Evolutionary conservation across 2,113 vertebrate genomes (phyloP).

Genomic region (Isurus oxyrinchus): DNA sequence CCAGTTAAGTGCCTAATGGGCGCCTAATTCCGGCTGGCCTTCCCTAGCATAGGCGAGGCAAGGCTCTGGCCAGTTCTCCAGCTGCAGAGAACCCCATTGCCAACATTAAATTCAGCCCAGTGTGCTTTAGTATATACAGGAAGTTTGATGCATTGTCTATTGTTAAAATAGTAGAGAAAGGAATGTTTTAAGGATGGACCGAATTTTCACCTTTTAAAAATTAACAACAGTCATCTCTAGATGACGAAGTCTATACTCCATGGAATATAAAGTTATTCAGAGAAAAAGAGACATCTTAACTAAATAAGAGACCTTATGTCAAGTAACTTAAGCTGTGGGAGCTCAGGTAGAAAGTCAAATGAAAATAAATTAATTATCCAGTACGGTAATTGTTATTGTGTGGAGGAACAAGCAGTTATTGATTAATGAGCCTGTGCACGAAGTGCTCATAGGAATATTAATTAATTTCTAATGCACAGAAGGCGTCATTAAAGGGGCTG

Average conservation of each 20-base stretch:
- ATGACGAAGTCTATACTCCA: background rate
- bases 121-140: background rate
- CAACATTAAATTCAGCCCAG: background rate
- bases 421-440: conserved; percentile 73
- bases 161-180: background rate
- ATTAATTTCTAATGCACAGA: conserved; percentile 63
- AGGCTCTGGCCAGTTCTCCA: too few species aligned
- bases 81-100: background rate
- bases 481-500: conserved; percentile 71
- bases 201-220: background rate
- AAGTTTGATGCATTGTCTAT: background rate
- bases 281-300: conserved; percentile 15
- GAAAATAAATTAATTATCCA: conserved; percentile 71
- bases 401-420: conserved; percentile 65
- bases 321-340: conserved; percentile 65
- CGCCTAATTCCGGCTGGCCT: background rate
- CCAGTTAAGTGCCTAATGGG: background rate
- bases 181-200: background rate
- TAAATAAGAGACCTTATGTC: conserved; percentile 56
- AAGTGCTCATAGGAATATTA: conserved; percentile 78
- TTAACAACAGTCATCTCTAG: background rate
- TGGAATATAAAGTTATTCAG: background rate
- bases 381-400: conserved; percentile 56
- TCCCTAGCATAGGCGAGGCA: background rate
- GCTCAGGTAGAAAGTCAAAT: conserved; percentile 63